Percentiles rank a stretch among this genome's conserved stretches.
Evolutionary conservation across 2,797 vertebrate genomes (phyloP).

Genomic region (Austrolebias charrua): DNA sequence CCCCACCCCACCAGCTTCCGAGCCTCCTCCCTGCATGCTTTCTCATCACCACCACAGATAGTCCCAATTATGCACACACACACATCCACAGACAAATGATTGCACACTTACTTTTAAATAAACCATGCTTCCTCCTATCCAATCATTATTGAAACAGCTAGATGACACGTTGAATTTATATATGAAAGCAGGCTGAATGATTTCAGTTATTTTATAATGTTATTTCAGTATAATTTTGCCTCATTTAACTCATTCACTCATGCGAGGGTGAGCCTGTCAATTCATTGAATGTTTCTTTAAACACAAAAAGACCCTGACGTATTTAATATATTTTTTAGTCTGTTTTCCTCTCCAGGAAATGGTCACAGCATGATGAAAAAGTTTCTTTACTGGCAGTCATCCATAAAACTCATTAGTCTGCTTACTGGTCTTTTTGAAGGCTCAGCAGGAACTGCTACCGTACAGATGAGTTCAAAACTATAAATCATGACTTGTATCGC

Average conservation of each 20-base stretch:
- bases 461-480: constrained; percentile 32
- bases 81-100: not conserved
- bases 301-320: constrained; percentile 41
- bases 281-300: constrained; percentile 29
- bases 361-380: constrained; percentile 56
- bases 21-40: too few relatives aligned
- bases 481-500: constrained; percentile 13
- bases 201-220: constrained; percentile 38
- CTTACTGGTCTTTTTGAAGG: constrained; percentile 16
- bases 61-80: too few relatives aligned
- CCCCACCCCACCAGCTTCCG: too few relatives aligned
- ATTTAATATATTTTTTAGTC: constrained; percentile 53
- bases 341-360: constrained; percentile 50
- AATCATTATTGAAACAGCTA: constrained; percentile 38
- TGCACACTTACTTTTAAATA: constrained; percentile 27
- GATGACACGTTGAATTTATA: constrained; percentile 22
- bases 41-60: too few relatives aligned
- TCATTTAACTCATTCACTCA: constrained; percentile 35
- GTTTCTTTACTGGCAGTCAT: constrained; percentile 55
- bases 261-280: constrained; percentile 32
- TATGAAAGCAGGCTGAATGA: constrained; percentile 21
- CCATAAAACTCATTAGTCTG: constrained; percentile 52
- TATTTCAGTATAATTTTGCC: constrained; percentile 48
- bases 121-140: constrained; percentile 22
- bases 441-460: constrained; percentile 36